Percentiles rank a stretch among this genome's conserved stretches.
phyloP scores from a whole-genome alignment of 2,113 vertebrate species.

The Genyomyrus donnyi region DNA sequence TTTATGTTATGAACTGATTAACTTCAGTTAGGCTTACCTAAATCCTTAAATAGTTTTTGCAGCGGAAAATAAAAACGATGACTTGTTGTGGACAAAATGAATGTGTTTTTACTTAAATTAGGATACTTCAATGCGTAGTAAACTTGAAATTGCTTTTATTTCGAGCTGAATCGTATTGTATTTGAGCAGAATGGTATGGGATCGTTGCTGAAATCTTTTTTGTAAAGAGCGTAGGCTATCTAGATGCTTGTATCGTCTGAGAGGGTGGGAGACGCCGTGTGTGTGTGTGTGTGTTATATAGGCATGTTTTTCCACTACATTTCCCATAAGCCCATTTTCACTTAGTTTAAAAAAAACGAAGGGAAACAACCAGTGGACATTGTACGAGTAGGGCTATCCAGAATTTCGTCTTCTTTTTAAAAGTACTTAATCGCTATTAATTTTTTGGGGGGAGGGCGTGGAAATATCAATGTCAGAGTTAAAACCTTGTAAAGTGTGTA shows the following conservation, averaged over 20 bases:
- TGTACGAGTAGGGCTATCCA: neutral
- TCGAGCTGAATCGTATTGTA: neutral
- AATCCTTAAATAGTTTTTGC: neutral
- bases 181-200: neutral
- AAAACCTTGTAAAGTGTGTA: slow-evolving; percentile 59
- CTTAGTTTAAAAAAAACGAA: neutral
- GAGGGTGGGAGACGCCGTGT: neutral
- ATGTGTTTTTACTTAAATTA: no score
- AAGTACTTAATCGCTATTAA: neutral
- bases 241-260: no score
- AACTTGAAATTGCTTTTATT: neutral
- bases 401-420: neutral
- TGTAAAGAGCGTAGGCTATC: neutral
- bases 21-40: neutral
- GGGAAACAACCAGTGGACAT: neutral
- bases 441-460: neutral
- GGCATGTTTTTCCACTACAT: slow-evolving; percentile 25
- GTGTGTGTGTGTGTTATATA: neutral
- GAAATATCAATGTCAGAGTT: slow-evolving; percentile 43
- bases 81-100: neutral
- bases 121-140: no score
- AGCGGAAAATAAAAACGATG: neutral
- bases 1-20: neutral
- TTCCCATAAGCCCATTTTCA: slow-evolving; percentile 29
- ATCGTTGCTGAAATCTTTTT: neutral